Evolutionary conservation across 1,140 invertebrate species (phyloP).

Genomic region (Listronotus bonariensis): DNA sequence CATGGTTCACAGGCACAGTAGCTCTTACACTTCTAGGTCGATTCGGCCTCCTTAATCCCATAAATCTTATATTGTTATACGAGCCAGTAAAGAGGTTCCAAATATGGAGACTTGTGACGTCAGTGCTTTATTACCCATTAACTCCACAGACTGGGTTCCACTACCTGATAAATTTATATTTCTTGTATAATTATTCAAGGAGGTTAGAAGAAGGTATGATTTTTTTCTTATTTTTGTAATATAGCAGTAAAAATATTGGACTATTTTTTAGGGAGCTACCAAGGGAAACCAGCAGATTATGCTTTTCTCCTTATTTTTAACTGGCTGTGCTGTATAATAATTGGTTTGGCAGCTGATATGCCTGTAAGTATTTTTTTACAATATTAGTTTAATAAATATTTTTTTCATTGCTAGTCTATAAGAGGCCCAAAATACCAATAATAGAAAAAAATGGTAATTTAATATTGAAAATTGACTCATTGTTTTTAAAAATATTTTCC

Average conservation of each 20-base stretch:
- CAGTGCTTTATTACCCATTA: constrained; percentile 93
- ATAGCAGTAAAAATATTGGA: neutral
- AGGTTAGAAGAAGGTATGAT: constrained; percentile 87
- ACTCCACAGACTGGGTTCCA: constrained; percentile 91
- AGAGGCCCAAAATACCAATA: no score
- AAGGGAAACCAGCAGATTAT: constrained; percentile 92
- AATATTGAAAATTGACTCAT: no score
- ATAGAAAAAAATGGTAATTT: no score
- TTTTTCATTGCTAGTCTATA: no score
- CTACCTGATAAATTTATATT: constrained; percentile 97
- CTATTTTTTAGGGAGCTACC: constrained; percentile 68
- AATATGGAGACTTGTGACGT: constrained; percentile 93
- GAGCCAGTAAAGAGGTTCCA: constrained; percentile 80
- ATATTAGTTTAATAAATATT: no score
- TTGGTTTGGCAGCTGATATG: constrained; percentile 76
- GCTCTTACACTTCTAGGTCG: constrained; percentile 82
- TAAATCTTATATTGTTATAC: constrained; percentile 74
- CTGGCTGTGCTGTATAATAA: constrained; percentile 82
- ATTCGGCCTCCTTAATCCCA: constrained; percentile 79
- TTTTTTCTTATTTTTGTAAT: no score
- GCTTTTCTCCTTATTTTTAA: constrained; percentile 93
- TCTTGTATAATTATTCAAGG: constrained; percentile 94
- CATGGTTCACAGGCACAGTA: constrained; percentile 92
- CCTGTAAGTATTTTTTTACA: constrained; percentile 60
- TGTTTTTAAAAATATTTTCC: no score